Conservation (phyloP, 1,140 invertebrate genomes). For the Nomia melanderi region DNA sequence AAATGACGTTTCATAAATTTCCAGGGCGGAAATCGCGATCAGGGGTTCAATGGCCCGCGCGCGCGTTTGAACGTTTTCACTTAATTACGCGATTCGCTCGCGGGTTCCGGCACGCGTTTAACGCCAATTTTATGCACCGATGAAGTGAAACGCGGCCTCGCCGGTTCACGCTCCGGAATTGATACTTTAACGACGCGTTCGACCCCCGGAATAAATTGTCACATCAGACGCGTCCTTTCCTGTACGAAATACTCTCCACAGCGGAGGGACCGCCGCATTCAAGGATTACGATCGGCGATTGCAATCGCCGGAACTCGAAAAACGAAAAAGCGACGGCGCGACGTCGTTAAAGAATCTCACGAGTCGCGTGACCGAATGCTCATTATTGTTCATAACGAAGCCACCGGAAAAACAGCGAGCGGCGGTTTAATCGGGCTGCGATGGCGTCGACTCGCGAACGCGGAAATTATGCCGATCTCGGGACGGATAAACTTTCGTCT, state of each 20-base stretch:
- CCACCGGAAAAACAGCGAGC: constrained; percentile 3
- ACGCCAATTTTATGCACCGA: constrained; percentile 34
- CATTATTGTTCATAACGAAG: constrained; percentile 40
- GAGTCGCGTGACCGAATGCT: constrained; percentile 17
- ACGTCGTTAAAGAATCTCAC: constrained; percentile 1
- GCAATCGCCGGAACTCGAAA: too few species aligned
- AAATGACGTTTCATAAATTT: constrained; percentile 44
- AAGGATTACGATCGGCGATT: too few species aligned
- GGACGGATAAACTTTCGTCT: constrained; percentile 7
- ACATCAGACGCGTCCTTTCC: background rate
- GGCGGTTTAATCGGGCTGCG: constrained; percentile 18
- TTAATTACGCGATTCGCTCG: constrained; percentile 46
- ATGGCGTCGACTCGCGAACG: constrained; percentile 28
- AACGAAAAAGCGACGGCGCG: too few species aligned
- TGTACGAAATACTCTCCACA: too few species aligned
- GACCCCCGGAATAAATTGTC: background rate
- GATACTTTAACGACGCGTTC: too few species aligned
- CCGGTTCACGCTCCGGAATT: background rate
- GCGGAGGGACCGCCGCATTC: too few species aligned
- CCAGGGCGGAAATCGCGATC: constrained; percentile 20
- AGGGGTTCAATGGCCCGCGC: constrained; percentile 23
- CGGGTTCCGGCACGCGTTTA: constrained; percentile 13
- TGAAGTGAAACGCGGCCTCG: constrained; percentile 18
- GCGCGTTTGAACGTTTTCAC: constrained; percentile 44
- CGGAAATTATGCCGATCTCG: constrained; percentile 27